Base-by-base conservation (phyloP, 2,113 vertebrate genomes). In the Turnix velox region DNA sequence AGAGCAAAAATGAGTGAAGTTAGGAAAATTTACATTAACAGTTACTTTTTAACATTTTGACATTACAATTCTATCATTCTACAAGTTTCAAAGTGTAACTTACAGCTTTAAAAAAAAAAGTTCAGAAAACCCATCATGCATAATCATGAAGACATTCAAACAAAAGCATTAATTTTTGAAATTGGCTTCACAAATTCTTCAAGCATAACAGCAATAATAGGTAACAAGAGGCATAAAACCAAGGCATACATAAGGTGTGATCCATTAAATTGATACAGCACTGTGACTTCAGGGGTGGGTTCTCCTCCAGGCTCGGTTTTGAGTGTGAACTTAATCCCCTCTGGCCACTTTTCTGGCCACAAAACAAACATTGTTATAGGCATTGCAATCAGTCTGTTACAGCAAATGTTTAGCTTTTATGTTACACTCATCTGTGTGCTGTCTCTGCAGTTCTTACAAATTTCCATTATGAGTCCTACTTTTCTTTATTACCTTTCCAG, bases 1-100 rank as follows among this genome's bases (percentile, higher is more conserved):
- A 8, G 16, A 52, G 6, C 1, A 65, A 78, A 92, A 84, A 63
- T 37, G 2, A 2, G 10, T 7, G 3, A 76, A 6, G 1, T 1
- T 3, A 65, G 31, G 30, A 63, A 65, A 54, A 4, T 15, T 33
- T 22, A 19, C 68, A 22, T 9, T 72, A 22, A 43, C 23, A 61
- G 2, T 59, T 77, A n/a, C 7, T 72, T 92, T 78, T 65, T 61
- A 59, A 15, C 14, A 5, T 39, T 68, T 67, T 68, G 19, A n/a
- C 3, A 16, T 45, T 76, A 46, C 25, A 65, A 24, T 8, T 33
- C 19, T 57, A 17, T 40, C 3, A 42, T 42, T 84, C 86, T 61
- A 81, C 2, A 1, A 55, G 31, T 20, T 81, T 82, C n/a, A 45
- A 77, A 72, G 28, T 51, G 4, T 31, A 76, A 46, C 5, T 80